Percentiles rank a stretch among this genome's conserved stretches.
Evolutionary conservation across 1,140 invertebrate genomes (phyloP).

Genomic region (Drosophila persimilis): DNA sequence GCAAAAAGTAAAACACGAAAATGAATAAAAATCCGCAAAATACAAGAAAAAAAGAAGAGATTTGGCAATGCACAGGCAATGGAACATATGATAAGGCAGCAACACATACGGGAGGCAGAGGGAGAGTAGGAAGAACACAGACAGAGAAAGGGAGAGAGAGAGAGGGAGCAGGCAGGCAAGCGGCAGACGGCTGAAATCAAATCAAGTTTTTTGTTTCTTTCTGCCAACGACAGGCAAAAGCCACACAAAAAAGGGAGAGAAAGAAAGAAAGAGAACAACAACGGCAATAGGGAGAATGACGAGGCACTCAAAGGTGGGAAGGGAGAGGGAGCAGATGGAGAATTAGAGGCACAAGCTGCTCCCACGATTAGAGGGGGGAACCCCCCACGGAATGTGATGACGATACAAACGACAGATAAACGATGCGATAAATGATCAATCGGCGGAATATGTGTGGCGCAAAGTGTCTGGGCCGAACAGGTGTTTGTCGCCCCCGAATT

Average conservation of each 20-base stretch:
- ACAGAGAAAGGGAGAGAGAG: constrained; percentile 7
- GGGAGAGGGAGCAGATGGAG: background rate
- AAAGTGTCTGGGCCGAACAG: constrained; percentile 20
- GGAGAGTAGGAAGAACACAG: background rate
- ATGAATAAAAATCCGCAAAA: constrained; percentile 30
- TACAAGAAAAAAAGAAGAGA: constrained; percentile 15
- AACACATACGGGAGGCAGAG: constrained; percentile 13
- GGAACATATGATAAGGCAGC: constrained; percentile 65
- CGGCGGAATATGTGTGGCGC: constrained; percentile 2
- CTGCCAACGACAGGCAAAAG: constrained; percentile 20
- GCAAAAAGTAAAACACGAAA: constrained; percentile 33
- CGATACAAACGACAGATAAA: constrained; percentile 9
- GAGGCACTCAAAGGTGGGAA: background rate
- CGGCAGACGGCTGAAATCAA: constrained; percentile 24
- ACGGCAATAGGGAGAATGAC: constrained; percentile 34
- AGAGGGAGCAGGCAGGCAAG: constrained; percentile 6
- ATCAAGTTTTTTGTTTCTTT: constrained; percentile 55
- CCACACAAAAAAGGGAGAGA: constrained; percentile 15
- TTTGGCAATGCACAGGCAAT: constrained; percentile 62
- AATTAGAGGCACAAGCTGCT: constrained; percentile 9
- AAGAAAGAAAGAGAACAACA: constrained; percentile 3
- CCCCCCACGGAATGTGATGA: background rate
- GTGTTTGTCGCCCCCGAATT: constrained; percentile 1
- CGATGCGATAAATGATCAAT: constrained; percentile 28
- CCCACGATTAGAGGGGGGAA: background rate